Evolutionary conservation across 2,888 invertebrate species (phyloP).

Genomic region (Drosophila rubida): DNA sequence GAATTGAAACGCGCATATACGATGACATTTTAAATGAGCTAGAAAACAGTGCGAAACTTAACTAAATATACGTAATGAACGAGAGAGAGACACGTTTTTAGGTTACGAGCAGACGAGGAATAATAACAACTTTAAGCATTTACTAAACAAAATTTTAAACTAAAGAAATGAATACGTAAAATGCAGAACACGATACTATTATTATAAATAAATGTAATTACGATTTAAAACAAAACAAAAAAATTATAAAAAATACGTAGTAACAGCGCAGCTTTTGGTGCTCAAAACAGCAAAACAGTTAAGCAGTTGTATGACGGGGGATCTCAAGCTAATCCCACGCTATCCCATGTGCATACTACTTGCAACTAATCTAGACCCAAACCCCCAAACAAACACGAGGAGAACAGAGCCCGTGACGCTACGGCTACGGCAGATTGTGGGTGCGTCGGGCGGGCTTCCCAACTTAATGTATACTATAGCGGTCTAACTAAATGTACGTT

Average conservation of each 20-base stretch:
- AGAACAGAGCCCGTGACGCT: constrained; percentile 7
- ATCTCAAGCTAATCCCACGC: constrained; percentile 44
- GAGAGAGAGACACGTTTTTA: constrained; percentile 51
- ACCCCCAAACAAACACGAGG: neutral
- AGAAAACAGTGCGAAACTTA: constrained; percentile 56
- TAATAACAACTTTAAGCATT: constrained; percentile 68
- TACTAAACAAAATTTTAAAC: constrained; percentile 68
- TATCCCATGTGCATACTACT: constrained; percentile 41
- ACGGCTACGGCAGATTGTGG: constrained; percentile 13
- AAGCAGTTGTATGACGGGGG: constrained; percentile 29
- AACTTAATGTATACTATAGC: constrained; percentile 66
- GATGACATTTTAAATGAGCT: constrained; percentile 81
- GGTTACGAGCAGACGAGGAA: constrained; percentile 39
- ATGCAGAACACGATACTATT: constrained; percentile 60
- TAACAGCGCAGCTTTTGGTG: constrained; percentile 67
- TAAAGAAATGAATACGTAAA: constrained; percentile 56
- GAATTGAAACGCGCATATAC: constrained; percentile 80
- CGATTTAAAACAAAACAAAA: constrained; percentile 33
- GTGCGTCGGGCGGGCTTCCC: constrained; percentile 15
- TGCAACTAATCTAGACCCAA: constrained; percentile 39
- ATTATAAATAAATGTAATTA: constrained; percentile 63
- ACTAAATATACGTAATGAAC: constrained; percentile 70
- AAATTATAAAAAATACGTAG: constrained; percentile 44
- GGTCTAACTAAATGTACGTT: constrained; percentile 69
- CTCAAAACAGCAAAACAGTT: constrained; percentile 58